phyloP scores from a whole-genome alignment of 2,113 vertebrate species.

The Bettongia penicillata region DNA sequence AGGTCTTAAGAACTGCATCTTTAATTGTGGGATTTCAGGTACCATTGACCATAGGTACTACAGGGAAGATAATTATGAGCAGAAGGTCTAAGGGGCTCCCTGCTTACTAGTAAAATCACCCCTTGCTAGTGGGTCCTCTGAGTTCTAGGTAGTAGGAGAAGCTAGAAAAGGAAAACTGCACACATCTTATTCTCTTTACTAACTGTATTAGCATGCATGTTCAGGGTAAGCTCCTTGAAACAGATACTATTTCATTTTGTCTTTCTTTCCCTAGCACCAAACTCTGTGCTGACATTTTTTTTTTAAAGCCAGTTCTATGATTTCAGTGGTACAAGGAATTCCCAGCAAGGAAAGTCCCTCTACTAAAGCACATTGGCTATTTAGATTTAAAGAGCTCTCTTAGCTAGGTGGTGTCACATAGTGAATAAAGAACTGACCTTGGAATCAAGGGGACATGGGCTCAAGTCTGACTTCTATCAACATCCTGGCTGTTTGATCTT shows the following conservation, averaged over 20 bases:
- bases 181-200: background rate
- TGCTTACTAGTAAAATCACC: background rate
- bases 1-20: background rate
- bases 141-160: background rate
- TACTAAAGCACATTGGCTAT: background rate
- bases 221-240: background rate
- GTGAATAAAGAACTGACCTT: background rate
- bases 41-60: background rate
- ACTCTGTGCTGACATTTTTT: background rate
- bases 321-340: background rate
- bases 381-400: background rate
- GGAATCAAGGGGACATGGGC: background rate
- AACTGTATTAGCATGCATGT: background rate
- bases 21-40: background rate
- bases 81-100: background rate
- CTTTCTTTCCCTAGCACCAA: background rate
- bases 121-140: background rate
- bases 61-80: background rate
- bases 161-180: background rate
- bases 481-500: background rate
- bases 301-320: background rate
- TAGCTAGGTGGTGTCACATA: background rate
- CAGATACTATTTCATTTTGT: background rate
- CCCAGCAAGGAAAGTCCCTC: background rate
- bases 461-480: background rate